Base-by-base conservation (phyloP, 1,140 invertebrate genomes). In the Rhysida immarginata region DNA sequence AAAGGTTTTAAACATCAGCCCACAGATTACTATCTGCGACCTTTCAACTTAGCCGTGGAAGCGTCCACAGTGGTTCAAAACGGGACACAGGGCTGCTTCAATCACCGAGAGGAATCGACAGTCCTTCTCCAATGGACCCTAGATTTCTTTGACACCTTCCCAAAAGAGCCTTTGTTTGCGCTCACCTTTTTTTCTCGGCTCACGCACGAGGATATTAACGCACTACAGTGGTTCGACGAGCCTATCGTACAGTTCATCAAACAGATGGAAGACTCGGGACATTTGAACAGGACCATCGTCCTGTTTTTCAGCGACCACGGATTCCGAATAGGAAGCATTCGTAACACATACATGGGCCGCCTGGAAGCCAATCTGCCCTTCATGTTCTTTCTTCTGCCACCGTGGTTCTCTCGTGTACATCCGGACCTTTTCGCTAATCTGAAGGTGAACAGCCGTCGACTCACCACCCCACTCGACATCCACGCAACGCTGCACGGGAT, bases 291-390 rank as follows among this genome's bases (percentile, higher is more conserved):
- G 16, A 81, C 80, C 0, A 67, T 78, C 0, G 66, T 96, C 0
- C 74, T 96, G 24, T 77, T 95, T n/a, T 74, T 92, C 60, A 93
- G 89, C 63, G 94, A 97, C 69, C 94, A 96, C 68, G 93, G 94
- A 0, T 82, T 93, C 63, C 69, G 94, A 26, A 95, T 86, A 74
- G 91, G 92, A 1, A 71, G 74, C 2, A 81, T 90, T 20, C 68
- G 85, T 20, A 68, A 78, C 60, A 94, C 90, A 0, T 83, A 84
- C 65, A 79, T 78, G 52, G 93, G 93, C 0, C 81, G 85, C 66
- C 74, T 93, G 56, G 93, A 97, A 69, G 91, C 95, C 66, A 71
- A 90, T 42, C 68, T 96, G 21, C 93, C 93, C 0, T 86, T 90
- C 57, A 74, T 90, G 16, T 84, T 84, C 61, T 69, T 94, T 2